phyloP scores from a whole-genome alignment of 2,797 vertebrate genomes.

The Echeneis naucrates region DNA sequence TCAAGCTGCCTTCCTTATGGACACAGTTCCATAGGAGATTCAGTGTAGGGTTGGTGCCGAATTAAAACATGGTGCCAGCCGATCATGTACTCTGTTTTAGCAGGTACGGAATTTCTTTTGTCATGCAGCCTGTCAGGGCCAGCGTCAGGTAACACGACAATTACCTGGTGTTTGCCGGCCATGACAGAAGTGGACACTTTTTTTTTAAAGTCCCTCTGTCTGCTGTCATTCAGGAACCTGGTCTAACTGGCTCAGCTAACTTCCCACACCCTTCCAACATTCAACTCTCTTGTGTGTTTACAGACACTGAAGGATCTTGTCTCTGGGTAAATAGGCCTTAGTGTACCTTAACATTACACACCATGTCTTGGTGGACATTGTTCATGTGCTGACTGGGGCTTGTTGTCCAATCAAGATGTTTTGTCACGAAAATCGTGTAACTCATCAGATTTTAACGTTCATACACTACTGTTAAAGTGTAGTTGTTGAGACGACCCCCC shows the following conservation, averaged over 20 bases:
- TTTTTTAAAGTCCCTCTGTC: conserved; percentile 35
- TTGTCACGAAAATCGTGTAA: no score
- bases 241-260: conserved; percentile 29
- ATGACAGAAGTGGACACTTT: conserved; percentile 44
- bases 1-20: no score
- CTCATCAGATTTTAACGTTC: no score
- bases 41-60: no score
- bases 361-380: no score
- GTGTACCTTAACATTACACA: background rate
- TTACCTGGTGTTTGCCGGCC: conserved; percentile 44
- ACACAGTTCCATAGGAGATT: background rate
- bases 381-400: background rate
- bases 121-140: background rate
- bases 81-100: background rate
- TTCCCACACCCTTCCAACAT: conserved; percentile 27
- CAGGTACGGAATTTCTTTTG: no score
- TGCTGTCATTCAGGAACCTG: conserved; percentile 12
- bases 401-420: background rate
- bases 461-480: no score
- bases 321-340: background rate
- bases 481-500: no score
- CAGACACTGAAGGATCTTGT: background rate
- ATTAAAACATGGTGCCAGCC: background rate
- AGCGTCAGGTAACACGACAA: conserved; percentile 12
- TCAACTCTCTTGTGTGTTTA: conserved; percentile 1